A percentile compares a stretch with the other conserved stretches of the same genome.
phyloP scores from a whole-genome alignment of 2,113 vertebrate genomes.

The Paratilapia polleni region DNA sequence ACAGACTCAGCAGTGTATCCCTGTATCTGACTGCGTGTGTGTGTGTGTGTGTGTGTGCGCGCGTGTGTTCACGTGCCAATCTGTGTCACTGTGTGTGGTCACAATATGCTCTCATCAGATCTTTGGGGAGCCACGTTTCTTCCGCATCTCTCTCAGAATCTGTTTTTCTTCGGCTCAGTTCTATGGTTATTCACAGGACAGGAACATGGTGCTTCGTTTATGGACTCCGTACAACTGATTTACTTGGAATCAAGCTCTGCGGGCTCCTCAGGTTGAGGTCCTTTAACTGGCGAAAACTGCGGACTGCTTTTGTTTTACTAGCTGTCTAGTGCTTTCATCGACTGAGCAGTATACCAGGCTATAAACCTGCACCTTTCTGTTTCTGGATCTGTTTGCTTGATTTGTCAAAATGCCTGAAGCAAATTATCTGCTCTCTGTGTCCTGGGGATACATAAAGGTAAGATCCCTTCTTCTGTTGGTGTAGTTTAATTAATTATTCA shows the following conservation, averaged over 20 bases:
- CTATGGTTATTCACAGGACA: constrained; percentile 31
- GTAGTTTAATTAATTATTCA: background rate
- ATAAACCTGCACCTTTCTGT: constrained; percentile 30
- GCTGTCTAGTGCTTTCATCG: constrained; percentile 11
- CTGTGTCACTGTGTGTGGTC: constrained; percentile 32
- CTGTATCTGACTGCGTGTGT: background rate
- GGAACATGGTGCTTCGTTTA: constrained; percentile 10
- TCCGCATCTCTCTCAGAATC: constrained; percentile 28
- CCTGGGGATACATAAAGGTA: constrained; percentile 99
- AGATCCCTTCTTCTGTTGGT: constrained; percentile 52
- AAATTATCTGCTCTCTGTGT: constrained; percentile 96
- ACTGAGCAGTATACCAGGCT: constrained; percentile 4
- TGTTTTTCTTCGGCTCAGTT: constrained; percentile 4
- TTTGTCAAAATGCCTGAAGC: constrained; percentile 93
- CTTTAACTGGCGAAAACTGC: constrained; percentile 1
- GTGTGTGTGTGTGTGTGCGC: background rate
- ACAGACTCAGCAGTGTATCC: constrained; percentile 67
- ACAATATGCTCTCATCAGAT: constrained; percentile 52
- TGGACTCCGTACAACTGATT: constrained; percentile 19
- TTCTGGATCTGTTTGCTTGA: constrained; percentile 45
- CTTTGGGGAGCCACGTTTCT: constrained; percentile 32
- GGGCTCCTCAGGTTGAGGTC: constrained; percentile 24
- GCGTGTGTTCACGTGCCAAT: background rate
- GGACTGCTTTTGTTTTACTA: constrained; percentile 22
- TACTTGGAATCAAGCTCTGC: background rate